Evolutionary conservation across 1,140 invertebrate genomes (phyloP), one percentile per base, ranked within the genome.

Genomic region (Acromyrmex heyeri): DNA sequence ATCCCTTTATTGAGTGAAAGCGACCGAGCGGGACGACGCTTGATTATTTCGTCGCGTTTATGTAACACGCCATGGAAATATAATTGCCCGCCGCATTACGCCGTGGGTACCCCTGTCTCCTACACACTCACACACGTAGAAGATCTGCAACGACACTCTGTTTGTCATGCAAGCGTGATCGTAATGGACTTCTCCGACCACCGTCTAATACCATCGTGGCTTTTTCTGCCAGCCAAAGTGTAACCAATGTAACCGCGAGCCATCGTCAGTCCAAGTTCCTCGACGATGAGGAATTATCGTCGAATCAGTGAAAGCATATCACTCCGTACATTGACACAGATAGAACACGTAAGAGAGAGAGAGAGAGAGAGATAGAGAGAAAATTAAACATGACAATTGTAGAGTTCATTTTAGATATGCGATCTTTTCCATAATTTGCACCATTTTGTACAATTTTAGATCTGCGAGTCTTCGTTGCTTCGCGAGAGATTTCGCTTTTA

Each of bases 1-100:
- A 85, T 85, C 75, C 64, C 44, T 50, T 70, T 59, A 87, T 73
- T 44, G 70, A 83, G 78, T 38, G 87, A 87, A 88, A 88, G 78
- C 70, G 69, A 76, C 61, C 38, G 53, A 55, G 75, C 27, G 27
- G 27, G 57, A 24, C 18, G 62, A 44, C 62, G 59, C 44, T 86
- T 50, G 76, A 85, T 88, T 76, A 67, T 73, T 82, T 55, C 53
- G n/a, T 48, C 24, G 38, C n/a, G 48, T 76, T 85, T 87, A 50
- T 62, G 75, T 64, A 76, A 86, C 48, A 38, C 48, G 18, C 12
- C 21, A 64, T 82, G 53, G 50, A 77, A 88, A 69, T 86, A 82
- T 86, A 86, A 88, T 79, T 69, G 77, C 55, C n/a, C 53, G 50
- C 10, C 34, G 38, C 30, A 59, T 86, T 86, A 78, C 64, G 64